Percentiles rank a stretch among this genome's conserved stretches.
Conservation (phyloP, 2,888 invertebrate species). For the Drosophila affinis region DNA sequence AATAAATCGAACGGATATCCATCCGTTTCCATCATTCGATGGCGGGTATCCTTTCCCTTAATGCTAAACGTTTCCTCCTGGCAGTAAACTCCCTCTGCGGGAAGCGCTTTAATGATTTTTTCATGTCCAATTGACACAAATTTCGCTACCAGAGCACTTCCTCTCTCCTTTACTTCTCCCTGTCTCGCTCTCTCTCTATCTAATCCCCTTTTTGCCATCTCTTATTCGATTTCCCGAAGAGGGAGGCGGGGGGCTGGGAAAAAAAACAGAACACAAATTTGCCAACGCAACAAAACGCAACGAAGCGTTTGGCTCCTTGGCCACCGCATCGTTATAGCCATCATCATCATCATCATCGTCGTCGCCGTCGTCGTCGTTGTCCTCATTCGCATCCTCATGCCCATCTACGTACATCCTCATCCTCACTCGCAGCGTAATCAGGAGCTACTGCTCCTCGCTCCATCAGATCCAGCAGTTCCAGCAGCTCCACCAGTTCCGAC, state of each 20-base stretch:
- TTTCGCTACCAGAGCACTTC: background rate
- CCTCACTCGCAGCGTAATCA: constrained; percentile 8
- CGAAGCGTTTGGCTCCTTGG: constrained; percentile 39
- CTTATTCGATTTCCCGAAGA: background rate
- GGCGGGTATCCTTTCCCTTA: too few relatives aligned
- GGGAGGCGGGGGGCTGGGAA: background rate
- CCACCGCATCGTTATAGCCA: constrained; percentile 37
- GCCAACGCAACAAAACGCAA: constrained; percentile 66
- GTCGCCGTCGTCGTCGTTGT: too few relatives aligned
- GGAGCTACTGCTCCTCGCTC: constrained; percentile 24
- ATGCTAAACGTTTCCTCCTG: background rate
- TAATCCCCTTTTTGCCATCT: background rate
- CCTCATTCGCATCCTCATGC: too few relatives aligned
- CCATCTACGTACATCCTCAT: constrained; percentile 26
- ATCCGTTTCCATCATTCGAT: too few relatives aligned
- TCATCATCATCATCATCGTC: constrained; percentile 22
- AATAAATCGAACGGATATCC: too few relatives aligned
- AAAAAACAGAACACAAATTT: constrained; percentile 35
- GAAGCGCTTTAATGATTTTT: constrained; percentile 36
- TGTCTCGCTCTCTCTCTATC: background rate
- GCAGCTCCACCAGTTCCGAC: constrained; percentile 38
- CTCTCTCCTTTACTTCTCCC: too few relatives aligned
- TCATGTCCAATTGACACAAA: constrained; percentile 39
- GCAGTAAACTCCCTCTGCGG: constrained; percentile 7
- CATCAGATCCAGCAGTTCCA: constrained; percentile 24